A percentile compares a stretch with the other conserved stretches of the same genome.
phyloP scores from a whole-genome alignment of 2,797 vertebrate species.

The Pipistrellus kuhlii region DNA sequence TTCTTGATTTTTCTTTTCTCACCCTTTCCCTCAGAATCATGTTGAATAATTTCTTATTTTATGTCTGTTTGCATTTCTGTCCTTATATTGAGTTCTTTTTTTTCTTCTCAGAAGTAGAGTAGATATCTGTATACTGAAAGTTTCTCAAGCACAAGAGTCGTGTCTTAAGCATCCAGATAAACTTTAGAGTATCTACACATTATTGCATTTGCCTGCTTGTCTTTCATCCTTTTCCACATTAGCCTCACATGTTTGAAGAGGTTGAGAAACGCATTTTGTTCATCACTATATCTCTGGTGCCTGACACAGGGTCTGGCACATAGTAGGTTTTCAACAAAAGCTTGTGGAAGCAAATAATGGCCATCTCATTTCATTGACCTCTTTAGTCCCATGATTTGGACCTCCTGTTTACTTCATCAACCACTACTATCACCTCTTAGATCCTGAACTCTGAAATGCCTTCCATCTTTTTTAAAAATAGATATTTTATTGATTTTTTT shows the following conservation, averaged over 20 bases:
- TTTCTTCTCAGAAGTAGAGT: background rate
- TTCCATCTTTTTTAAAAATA: background rate
- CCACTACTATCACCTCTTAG: background rate
- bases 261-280: background rate
- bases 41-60: background rate
- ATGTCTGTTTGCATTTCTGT: background rate
- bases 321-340: conserved; percentile 27
- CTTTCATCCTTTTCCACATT: background rate
- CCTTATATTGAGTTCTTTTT: background rate
- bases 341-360: background rate
- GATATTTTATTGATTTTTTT: no score
- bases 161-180: background rate
- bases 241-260: background rate
- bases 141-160: background rate
- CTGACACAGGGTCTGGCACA: background rate
- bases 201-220: background rate
- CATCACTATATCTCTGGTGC: background rate
- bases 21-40: background rate
- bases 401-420: background rate
- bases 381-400: background rate
- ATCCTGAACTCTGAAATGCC: conserved; percentile 65
- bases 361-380: background rate
- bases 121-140: background rate
- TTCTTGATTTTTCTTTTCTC: background rate
- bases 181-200: background rate